Conservation (phyloP, 2,113 vertebrate genomes). For the Xerus inauris region DNA sequence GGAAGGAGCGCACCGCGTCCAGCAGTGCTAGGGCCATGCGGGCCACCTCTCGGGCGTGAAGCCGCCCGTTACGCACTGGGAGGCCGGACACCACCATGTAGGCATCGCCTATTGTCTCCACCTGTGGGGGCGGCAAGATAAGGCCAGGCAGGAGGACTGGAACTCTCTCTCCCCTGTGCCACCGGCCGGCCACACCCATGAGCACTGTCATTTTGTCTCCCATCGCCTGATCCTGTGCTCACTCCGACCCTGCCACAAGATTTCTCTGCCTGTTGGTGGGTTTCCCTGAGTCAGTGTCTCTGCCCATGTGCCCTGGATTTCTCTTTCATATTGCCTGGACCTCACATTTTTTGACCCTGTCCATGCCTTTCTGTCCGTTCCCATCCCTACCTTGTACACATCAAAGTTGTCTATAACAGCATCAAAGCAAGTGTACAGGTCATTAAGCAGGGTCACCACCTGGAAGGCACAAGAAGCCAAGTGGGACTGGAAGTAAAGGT, state of each 20-base stretch:
- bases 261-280: neutral
- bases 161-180: neutral
- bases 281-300: neutral
- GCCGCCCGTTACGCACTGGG: conserved; percentile 92
- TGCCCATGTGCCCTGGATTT: neutral
- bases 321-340: neutral
- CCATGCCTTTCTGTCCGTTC: neutral
- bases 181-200: too few species aligned
- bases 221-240: accelerated
- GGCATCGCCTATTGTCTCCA: conserved; percentile 96
- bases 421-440: conserved; percentile 96
- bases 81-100: conserved; percentile 98
- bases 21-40: conserved; percentile 95
- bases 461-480: conserved; percentile 63
- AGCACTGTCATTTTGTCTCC: neutral
- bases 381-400: conserved; percentile 91
- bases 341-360: neutral
- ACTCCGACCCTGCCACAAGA: too few species aligned
- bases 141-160: neutral
- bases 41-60: conserved; percentile 91
- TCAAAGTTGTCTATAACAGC: conserved; percentile 98
- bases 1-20: conserved; percentile 93
- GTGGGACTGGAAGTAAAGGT: neutral
- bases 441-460: conserved; percentile 95
- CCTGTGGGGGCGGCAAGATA: conserved; percentile 81